Evolutionary conservation across 2,888 invertebrate species (phyloP).

Genomic region (Lasius platythorax): DNA sequence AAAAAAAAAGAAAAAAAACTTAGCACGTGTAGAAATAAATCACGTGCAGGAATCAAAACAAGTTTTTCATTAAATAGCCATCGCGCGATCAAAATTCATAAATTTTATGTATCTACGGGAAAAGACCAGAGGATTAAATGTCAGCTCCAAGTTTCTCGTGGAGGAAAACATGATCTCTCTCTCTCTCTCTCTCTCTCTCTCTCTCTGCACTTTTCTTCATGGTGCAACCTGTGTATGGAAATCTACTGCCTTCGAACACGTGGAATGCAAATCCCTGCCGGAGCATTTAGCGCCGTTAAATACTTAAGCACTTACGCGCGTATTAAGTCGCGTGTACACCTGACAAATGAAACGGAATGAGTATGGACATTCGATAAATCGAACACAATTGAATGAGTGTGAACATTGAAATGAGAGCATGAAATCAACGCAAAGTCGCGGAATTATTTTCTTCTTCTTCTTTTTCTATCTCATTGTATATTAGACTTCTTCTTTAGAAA

Average conservation of each 20-base stretch:
- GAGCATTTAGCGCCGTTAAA: constrained; percentile 61
- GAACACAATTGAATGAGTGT: not conserved
- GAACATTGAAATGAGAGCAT: not conserved
- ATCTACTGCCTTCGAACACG: constrained; percentile 49
- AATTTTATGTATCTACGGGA: not conserved
- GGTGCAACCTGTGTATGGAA: not conserved
- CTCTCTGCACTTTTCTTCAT: not conserved
- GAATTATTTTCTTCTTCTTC: not conserved
- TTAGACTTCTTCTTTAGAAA: too few species aligned
- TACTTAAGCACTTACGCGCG: constrained; percentile 53
- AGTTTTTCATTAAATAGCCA: not conserved
- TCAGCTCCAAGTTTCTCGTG: constrained; percentile 14
- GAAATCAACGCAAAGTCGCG: not conserved
- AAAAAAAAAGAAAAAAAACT: not conserved
- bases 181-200: not conserved
- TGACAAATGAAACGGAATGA: not conserved
- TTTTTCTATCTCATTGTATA: not conserved
- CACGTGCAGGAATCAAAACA: not conserved
- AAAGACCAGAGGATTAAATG: constrained; percentile 9
- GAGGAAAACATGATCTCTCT: constrained; percentile 16
- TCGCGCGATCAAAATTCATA: not conserved
- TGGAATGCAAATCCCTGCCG: constrained; percentile 61
- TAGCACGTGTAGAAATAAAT: not conserved
- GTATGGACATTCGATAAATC: not conserved
- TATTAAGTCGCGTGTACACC: constrained; percentile 20